These are phyloP conservation scores for Protobothrops flavoviridis DNA, from an alignment of 2,113 vertebrate species.

Conservation along the genomic window DNA sequence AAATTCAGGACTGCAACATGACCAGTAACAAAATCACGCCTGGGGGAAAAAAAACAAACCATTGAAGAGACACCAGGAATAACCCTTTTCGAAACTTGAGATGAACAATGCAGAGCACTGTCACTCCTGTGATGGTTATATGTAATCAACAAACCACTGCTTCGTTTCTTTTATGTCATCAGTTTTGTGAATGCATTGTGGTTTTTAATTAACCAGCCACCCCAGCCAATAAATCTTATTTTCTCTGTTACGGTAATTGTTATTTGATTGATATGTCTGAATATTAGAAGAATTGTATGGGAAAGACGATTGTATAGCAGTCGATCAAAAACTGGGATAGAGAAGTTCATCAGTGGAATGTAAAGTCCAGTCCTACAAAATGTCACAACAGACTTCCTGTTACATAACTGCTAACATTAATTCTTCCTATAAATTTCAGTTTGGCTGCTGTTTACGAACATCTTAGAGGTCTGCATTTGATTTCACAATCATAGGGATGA, in stretches of 20 bases:
- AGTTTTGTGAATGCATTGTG: conserved; percentile 9
- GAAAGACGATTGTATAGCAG: neutral
- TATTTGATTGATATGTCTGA: conserved; percentile 18
- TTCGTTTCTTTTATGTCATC: conserved; percentile 22
- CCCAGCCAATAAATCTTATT: conserved; percentile 24
- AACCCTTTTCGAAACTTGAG: neutral
- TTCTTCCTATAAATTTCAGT: neutral
- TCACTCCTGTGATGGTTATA: conserved; percentile 27
- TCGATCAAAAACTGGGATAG: conserved; percentile 14
- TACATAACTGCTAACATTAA: neutral
- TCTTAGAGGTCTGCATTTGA: neutral
- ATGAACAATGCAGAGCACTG: conserved; percentile 38
- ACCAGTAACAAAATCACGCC: conserved; percentile 59
- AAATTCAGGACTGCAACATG: conserved; percentile 72
- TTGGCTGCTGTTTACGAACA: neutral
- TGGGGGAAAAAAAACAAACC: accelerated
- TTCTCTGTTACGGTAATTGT: conserved; percentile 10
- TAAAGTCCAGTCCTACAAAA: conserved; percentile 7
- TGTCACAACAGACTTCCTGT: neutral
- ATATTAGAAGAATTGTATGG: conserved; percentile 15
- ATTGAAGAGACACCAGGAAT: conserved; percentile 13
- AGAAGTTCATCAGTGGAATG: conserved; percentile 8
- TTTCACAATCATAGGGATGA: neutral
- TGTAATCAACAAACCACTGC: conserved; percentile 24
- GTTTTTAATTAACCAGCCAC: conserved; percentile 29